These are phyloP conservation scores for Agonopterix arenella DNA, from an alignment of 2,888 invertebrate species.

Conservation along the genomic window DNA sequence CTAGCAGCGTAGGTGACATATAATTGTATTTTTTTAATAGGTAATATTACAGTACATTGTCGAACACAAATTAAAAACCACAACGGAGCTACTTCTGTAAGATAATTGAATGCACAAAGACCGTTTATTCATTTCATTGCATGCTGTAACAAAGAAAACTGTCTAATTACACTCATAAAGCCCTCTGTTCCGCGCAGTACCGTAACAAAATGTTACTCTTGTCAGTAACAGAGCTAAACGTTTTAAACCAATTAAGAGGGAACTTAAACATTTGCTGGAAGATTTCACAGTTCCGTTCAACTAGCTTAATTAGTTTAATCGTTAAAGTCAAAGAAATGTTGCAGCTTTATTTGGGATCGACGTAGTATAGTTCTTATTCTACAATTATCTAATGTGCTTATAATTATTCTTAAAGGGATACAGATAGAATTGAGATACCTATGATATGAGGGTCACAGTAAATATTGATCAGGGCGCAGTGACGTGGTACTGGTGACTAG, in stretches of 20 bases:
- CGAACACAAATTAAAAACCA: neutral
- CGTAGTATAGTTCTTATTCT: too few species aligned
- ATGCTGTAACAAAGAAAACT: slow-evolving; percentile 2
- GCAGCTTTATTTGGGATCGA: too few species aligned
- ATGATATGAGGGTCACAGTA: too few species aligned
- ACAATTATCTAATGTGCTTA: too few species aligned
- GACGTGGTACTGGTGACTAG: neutral
- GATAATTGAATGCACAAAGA: too few species aligned
- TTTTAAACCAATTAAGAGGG: slow-evolving; percentile 9
- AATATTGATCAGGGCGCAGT: neutral
- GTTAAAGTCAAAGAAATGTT: neutral
- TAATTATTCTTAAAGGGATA: too few species aligned
- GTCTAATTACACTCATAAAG: slow-evolving; percentile 20
- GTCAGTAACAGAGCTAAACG: slow-evolving; percentile 4
- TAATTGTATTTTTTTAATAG: too few species aligned
- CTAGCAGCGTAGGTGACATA: too few species aligned
- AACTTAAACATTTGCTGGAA: slow-evolving; percentile 1
- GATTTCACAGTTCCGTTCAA: slow-evolving; percentile 4
- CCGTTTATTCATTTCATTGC: too few species aligned
- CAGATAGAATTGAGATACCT: too few species aligned
- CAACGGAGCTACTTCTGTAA: too few species aligned
- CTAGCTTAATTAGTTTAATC: slow-evolving; percentile 8
- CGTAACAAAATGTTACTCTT: slow-evolving; percentile 13
- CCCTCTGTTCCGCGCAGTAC: slow-evolving; percentile 14
- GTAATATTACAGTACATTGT: too few species aligned